These are phyloP conservation scores for Prochilodus magdalenae DNA, from an alignment of 2,113 vertebrate species.

Conservation along the genomic window DNA sequence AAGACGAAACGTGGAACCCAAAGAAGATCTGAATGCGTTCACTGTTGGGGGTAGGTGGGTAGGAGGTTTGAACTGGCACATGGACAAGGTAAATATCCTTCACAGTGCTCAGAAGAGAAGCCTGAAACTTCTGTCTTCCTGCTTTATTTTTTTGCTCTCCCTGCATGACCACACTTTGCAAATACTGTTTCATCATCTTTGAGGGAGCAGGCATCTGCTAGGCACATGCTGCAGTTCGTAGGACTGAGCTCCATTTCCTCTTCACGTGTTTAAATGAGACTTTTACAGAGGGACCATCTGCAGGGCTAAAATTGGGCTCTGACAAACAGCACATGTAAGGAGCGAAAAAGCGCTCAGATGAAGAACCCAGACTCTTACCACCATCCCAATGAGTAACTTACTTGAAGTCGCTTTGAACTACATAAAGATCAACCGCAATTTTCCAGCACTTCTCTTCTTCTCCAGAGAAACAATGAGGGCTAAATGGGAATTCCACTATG, in stretches of 20 bases:
- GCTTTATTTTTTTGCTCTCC: constrained; percentile 27
- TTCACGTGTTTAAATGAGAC: constrained; percentile 33
- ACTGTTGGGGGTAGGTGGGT: constrained; percentile 15
- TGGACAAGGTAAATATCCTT: constrained; percentile 44
- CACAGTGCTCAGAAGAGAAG: constrained; percentile 38
- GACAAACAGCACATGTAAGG: constrained; percentile 21
- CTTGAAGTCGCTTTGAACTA: neutral
- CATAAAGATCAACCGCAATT: neutral
- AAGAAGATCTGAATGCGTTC: constrained; percentile 36
- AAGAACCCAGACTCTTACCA: neutral
- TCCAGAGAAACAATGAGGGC: neutral
- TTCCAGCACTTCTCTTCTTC: neutral
- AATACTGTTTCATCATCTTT: constrained; percentile 52
- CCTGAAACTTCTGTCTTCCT: constrained; percentile 10
- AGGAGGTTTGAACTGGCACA: neutral
- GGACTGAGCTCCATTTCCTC: constrained; percentile 8
- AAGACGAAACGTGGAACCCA: constrained; percentile 21
- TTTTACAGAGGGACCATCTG: constrained; percentile 22
- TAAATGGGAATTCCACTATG: neutral
- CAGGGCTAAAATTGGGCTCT: neutral
- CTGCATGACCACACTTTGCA: constrained; percentile 58
- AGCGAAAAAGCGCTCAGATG: neutral
- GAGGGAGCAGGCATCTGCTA: constrained; percentile 62
- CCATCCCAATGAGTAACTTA: neutral
- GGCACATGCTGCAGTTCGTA: constrained; percentile 59